Evolutionary conservation across 2,888 invertebrate species (phyloP), one percentile per base, ranked within the genome.

Genomic region (Lepetodrilus schrolli): DNA sequence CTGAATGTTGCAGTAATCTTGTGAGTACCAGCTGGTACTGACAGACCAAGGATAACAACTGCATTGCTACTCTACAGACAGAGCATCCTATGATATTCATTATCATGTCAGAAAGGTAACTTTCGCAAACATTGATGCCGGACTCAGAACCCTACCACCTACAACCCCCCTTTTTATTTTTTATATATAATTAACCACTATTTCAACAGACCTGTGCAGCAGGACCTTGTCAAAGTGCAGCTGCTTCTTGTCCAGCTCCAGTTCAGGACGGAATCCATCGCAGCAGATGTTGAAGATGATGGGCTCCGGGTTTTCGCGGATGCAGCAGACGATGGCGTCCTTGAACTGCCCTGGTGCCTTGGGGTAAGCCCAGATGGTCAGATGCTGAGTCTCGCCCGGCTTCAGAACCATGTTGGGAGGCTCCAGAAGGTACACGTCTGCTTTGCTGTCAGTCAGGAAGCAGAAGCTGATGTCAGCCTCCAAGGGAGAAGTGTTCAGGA

Each of bases 151-250:
- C n/a, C n/a, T n/a, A n/a, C n/a, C n/a, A n/a, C n/a, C n/a, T n/a
- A n/a, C n/a, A n/a, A n/a, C n/a, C n/a, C n/a, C n/a, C n/a, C n/a
- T n/a, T n/a, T n/a, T n/a, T n/a, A n/a, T n/a, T n/a, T n/a, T n/a
- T n/a, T n/a, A n/a, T n/a, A n/a, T n/a, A n/a, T n/a, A n/a, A n/a
- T n/a, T n/a, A n/a, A n/a, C n/a, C n/a, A n/a, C n/a, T n/a, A n/a
- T n/a, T n/a, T n/a, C n/a, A n/a, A n/a, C n/a, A n/a, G n/a, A 90
- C 90, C 91, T 88, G 81, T 90, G 90, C n/a, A 91, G 83, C 10
- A 91, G 84, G 23, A 91, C 90, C 81, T 86, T 88, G 48, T 91
- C 91, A 83, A 91, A 91, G 75, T 89, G 89, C 13, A 91, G 84
- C 21, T 83, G 80, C 80, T 88, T 90, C 76, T 88, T 90, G 80